These are phyloP conservation scores for Catocala nupta DNA, from an alignment of 2,888 invertebrate genomes.

Conservation along the genomic window DNA sequence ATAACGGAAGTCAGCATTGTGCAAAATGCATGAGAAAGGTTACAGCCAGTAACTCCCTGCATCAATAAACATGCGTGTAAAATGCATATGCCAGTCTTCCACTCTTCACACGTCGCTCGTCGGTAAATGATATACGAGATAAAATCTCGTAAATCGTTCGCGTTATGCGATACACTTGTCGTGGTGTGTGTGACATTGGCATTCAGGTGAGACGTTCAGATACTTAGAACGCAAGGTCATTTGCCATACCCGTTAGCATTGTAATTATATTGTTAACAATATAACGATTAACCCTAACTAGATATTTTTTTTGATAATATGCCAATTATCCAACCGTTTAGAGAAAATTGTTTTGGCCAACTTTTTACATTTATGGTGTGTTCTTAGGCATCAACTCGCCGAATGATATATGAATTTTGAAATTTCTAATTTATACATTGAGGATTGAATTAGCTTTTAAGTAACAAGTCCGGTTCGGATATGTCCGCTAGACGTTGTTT, in stretches of 20 bases:
- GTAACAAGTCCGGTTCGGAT: constrained; percentile 17
- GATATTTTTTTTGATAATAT: constrained; percentile 19
- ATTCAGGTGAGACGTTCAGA: constrained; percentile 77
- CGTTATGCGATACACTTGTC: constrained; percentile 54
- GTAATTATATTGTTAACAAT: constrained; percentile 56
- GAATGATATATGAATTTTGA: constrained; percentile 11
- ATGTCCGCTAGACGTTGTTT: constrained; percentile 25
- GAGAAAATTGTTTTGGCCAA: constrained; percentile 19
- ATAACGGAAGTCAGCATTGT: constrained; percentile 55
- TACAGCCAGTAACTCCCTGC: constrained; percentile 33
- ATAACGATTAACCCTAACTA: constrained; percentile 19
- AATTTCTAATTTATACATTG: constrained; percentile 5
- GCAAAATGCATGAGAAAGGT: constrained; percentile 57
- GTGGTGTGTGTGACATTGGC: constrained; percentile 72
- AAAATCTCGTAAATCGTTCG: constrained; percentile 48
- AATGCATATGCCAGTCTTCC: constrained; percentile 19
- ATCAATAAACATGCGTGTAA: constrained; percentile 36
- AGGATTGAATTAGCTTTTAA: background rate
- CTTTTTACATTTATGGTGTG: constrained; percentile 13
- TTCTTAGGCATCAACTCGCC: constrained; percentile 5
- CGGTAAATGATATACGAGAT: constrained; percentile 39
- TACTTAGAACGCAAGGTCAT: constrained; percentile 75
- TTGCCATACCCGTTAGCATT: constrained; percentile 64
- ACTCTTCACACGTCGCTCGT: constrained; percentile 27
- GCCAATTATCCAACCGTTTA: constrained; percentile 12